phyloP scores from a whole-genome alignment of 2,888 invertebrate species.

The Amphiduros pacificus region DNA sequence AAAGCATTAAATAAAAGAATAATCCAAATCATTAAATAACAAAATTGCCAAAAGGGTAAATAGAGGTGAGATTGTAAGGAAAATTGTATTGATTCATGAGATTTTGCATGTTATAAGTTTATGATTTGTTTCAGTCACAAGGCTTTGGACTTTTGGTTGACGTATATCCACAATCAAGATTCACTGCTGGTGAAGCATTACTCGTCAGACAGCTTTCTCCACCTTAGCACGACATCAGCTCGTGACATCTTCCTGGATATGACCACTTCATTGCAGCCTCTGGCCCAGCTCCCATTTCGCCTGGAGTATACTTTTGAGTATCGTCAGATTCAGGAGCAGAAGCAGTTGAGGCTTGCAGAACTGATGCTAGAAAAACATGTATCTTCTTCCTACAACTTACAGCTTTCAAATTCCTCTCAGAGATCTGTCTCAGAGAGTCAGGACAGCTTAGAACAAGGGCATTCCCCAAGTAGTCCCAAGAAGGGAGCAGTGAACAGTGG shows the following conservation, averaged over 20 bases:
- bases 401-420: too few species aligned
- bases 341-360: conserved; percentile 24
- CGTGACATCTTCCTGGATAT: conserved; percentile 72
- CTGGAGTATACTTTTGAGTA: conserved; percentile 64
- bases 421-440: too few species aligned
- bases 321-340: conserved; percentile 9
- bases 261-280: conserved; percentile 75
- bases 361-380: conserved; percentile 27
- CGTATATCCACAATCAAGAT: conserved; percentile 82
- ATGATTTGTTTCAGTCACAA: conserved; percentile 67
- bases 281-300: conserved; percentile 79
- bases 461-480: too few species aligned
- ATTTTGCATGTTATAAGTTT: too few species aligned
- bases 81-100: too few species aligned
- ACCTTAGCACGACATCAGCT: conserved; percentile 66
- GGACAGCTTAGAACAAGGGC: too few species aligned
- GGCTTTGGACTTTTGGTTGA: conserved; percentile 88
- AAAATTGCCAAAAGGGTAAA: too few species aligned
- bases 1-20: too few species aligned
- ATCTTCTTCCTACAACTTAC: conserved; percentile 9
- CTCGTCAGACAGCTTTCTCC: conserved; percentile 73
- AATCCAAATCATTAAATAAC: too few species aligned
- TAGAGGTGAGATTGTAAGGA: too few species aligned
- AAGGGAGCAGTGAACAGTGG: too few species aligned
- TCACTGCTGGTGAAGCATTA: conserved; percentile 81